phyloP scores from a whole-genome alignment of 2,888 invertebrate genomes.

The Boloria euphrosyne region DNA sequence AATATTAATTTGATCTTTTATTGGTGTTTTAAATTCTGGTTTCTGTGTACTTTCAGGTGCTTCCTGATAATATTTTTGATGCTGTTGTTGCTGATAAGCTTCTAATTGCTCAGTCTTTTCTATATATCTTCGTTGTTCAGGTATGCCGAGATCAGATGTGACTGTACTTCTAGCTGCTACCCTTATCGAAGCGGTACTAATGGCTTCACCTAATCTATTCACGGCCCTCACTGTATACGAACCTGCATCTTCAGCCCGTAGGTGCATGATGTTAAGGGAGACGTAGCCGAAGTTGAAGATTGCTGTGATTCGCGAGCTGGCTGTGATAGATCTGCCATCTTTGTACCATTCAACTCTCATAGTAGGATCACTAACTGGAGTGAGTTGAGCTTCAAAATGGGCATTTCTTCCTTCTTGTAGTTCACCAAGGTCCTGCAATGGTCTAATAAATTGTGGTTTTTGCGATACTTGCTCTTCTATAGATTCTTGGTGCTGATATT shows the following conservation, averaged over 20 bases:
- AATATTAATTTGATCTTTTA: constrained; percentile 92
- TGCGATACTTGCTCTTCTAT: constrained; percentile 91
- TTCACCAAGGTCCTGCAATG: constrained; percentile 92
- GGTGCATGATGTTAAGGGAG: constrained; percentile 98
- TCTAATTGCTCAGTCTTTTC: constrained; percentile 95
- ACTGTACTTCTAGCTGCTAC: constrained; percentile 91
- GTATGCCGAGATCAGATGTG: constrained; percentile 92
- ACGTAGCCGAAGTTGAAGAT: constrained; percentile 99
- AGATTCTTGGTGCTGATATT: constrained; percentile 92
- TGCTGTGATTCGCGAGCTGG: constrained; percentile 98
- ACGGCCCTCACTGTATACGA: constrained; percentile 95
- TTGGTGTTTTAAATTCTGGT: constrained; percentile 94
- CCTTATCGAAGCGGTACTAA: constrained; percentile 90
- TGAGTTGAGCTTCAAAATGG: constrained; percentile 95
- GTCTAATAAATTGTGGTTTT: constrained; percentile 93
- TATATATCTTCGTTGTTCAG: constrained; percentile 94
- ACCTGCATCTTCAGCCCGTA: constrained; percentile 98
- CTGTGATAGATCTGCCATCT: constrained; percentile 96
- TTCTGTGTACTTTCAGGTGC: constrained; percentile 89
- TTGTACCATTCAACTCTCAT: constrained; percentile 98
- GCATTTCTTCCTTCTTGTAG: constrained; percentile 95
- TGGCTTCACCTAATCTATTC: constrained; percentile 94
- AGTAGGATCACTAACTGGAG: constrained; percentile 95
- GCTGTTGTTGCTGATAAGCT: constrained; percentile 91
- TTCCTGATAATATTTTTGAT: constrained; percentile 90